Evolutionary conservation across 2,797 vertebrate species (phyloP), one percentile per base, ranked within the genome.

Genomic region (Petrocephalus sullivani): DNA sequence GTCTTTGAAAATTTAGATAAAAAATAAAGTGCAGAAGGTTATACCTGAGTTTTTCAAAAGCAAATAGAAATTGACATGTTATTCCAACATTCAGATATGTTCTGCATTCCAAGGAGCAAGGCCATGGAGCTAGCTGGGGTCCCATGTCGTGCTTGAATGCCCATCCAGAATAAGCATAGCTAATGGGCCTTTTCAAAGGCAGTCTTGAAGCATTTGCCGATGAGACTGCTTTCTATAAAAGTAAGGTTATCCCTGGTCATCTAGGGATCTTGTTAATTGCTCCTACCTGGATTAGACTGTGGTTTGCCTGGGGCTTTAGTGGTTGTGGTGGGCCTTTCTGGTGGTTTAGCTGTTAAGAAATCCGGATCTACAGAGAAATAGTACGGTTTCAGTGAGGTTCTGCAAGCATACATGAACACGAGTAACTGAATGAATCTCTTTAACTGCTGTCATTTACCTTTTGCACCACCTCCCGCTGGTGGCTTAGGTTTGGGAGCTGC

Each of bases 291-390:
- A 82, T 94, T 95, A 75, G 93, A 92, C 56, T 95, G 94, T 88
- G 92, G 90, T 1, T 94, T 95, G 12, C 9, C 57, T 0, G 97
- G 95, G 41, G 92, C 94, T 90, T 93, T 97, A 88, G 96, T 96
- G 94, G 83, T 85, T 90, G 93, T 91, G 16, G 92, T 89, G 0
- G 91, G 91, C 88, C 91, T 92, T 75, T 91, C 93, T 0, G 95
- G 92, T 21, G 93, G 87, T 91, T 95, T 93, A 64, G 92, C 92
- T 53, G 95, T 94, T 0, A 92, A 9, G 89, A 46, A 78, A 75
- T 75, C 88, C 85, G 9, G 90, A 81, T 23, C 88, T 0, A 75
- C 10, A 83, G 19, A 53, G 8, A 21, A 49, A 21, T 5, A 51
- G n/a, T 33, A 67, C 10, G 0, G 81, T 16, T 19, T 21, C 46